Evolutionary conservation across 2,888 invertebrate genomes (phyloP), one percentile per base, ranked within the genome.

Genomic region (Hydrotaea diabolus): DNA sequence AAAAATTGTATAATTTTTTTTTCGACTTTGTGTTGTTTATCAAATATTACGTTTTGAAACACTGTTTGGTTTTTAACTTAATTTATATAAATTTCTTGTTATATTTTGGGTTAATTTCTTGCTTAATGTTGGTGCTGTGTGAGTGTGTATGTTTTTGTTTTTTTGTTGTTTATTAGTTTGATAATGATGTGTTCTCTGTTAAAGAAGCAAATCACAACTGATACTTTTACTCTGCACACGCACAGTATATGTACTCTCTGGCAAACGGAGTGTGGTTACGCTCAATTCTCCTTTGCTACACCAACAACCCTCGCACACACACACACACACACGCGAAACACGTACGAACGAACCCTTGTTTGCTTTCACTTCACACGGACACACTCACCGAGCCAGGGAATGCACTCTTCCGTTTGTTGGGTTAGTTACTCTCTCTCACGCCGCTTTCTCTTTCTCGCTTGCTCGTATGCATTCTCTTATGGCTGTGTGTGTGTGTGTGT

Each of bases 131-230:
- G n/a, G 9, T 75, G n/a, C 64, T 39, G 39, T 21, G 72, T n/a
- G n/a, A n/a, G 17, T 69, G 62, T 73, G 8, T 64, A 57, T 77
- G 49, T 77, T 74, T 46, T 66, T 13, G 36, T 13, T 49, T 36
- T 64, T 57, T 26, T 55, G n/a, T 64, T 23, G 1, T 39, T 80
- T 71, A 59, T 79, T 80, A 66, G n/a, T n/a, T n/a, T n/a, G 77
- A 73, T 80, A 76, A 89, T 89, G 78, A 71, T 81, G 79, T 89
- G 79, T 89, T 89, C 89, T 89, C 90, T 87, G 87, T 89, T 87
- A 87, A 89, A 92, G 91, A 91, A 91, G 88, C 91, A 91, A 92
- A 92, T 91, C 92, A 92, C 92, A 91, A 92, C 91, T 92, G 92
- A 90, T 90, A 90, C 89, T 89, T 90, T 91, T 90, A 89, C 90